Conservation (phyloP, 2,888 invertebrate genomes). For the Meloe dianella region DNA sequence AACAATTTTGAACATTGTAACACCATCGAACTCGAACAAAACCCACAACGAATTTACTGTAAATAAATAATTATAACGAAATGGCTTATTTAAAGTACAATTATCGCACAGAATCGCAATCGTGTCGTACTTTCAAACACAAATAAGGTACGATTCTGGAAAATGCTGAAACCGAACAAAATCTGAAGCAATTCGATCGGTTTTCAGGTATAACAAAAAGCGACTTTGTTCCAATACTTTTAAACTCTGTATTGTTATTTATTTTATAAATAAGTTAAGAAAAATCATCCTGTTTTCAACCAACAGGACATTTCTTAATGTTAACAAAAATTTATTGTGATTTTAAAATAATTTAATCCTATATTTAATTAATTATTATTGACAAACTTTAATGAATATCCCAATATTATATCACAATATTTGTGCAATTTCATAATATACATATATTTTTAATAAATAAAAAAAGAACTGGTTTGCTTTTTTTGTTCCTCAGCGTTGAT, state of each 20-base stretch:
- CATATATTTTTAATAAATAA: not conserved
- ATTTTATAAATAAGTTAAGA: not conserved
- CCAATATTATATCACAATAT: slow-evolving; percentile 27
- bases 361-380: slow-evolving; percentile 14
- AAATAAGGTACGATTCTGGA: no score
- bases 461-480: not conserved
- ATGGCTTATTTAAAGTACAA: no score
- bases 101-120: no score
- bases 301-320: no score
- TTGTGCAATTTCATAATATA: slow-evolving; percentile 22
- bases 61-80: not conserved
- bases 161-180: no score
- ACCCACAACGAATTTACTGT: not conserved
- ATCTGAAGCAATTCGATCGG: no score
- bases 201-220: no score
- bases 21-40: not conserved
- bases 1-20: slow-evolving; percentile 13
- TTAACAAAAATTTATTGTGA: slow-evolving; percentile 8
- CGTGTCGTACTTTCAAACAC: no score
- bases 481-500: not conserved
- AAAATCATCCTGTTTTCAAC: not conserved
- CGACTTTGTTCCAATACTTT: not conserved
- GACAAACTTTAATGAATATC: slow-evolving; percentile 10
- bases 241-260: not conserved
- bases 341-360: not conserved